phyloP scores from a whole-genome alignment of 2,888 invertebrate genomes.

The Troglohyphantes excavatus region DNA sequence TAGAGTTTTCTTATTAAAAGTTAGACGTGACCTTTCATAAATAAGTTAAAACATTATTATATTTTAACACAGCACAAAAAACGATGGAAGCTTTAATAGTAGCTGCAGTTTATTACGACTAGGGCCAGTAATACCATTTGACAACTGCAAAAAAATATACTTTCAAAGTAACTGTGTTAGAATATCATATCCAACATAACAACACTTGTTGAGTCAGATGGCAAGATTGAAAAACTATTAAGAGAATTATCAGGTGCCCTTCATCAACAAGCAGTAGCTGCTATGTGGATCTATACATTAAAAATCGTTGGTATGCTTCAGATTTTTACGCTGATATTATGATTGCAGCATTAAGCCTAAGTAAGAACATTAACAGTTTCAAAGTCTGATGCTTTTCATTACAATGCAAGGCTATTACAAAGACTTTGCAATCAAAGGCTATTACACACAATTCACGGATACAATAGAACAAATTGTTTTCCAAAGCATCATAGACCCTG shows the following conservation, averaged over 20 bases:
- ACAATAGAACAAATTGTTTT: conserved; percentile 14
- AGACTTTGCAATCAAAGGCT: background rate
- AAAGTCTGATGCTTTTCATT: conserved; percentile 9
- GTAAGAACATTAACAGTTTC: conserved; percentile 32
- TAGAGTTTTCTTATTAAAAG: conserved; percentile 41
- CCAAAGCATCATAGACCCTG: conserved; percentile 33
- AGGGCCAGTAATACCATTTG: conserved; percentile 65
- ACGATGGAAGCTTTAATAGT: conserved; percentile 62
- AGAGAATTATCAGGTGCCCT: conserved; percentile 32
- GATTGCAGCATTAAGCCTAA: conserved; percentile 33
- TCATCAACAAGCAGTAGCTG: conserved; percentile 40
- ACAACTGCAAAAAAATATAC: conserved; percentile 67
- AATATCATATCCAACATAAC: conserved; percentile 31
- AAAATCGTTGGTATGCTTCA: conserved; percentile 26
- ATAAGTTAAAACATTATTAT: conserved; percentile 69
- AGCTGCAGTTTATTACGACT: conserved; percentile 68
- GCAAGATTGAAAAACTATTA: conserved; percentile 21
- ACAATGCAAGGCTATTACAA: conserved; percentile 8
- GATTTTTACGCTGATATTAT: conserved; percentile 14
- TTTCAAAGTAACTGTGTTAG: conserved; percentile 57
- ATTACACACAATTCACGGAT: conserved; percentile 14
- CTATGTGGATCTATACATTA: conserved; percentile 38
- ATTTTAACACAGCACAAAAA: conserved; percentile 70
- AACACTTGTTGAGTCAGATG: conserved; percentile 34
- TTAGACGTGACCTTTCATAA: conserved; percentile 61